A percentile compares a stretch with the other conserved stretches of the same genome.
These are phyloP conservation scores for Tenthredo notha DNA, from an alignment of 2,888 invertebrate genomes.

Conservation along the genomic window DNA sequence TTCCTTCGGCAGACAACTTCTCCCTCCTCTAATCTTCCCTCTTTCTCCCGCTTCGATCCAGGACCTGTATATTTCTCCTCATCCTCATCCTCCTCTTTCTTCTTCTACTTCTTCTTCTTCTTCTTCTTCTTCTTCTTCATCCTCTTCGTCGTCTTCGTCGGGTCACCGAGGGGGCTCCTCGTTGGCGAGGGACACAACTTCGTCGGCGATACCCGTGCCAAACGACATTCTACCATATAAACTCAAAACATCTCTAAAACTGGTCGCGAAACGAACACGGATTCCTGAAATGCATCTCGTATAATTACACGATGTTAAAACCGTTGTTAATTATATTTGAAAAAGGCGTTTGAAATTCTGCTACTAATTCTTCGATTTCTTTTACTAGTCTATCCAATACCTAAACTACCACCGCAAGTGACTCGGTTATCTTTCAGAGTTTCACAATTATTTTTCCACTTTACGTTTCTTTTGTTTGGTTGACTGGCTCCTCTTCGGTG, in stretches of 20 bases:
- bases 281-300: slow-evolving; percentile 51
- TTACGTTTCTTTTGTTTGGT: slow-evolving; percentile 40
- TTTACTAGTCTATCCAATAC: background rate
- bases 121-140: background rate
- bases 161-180: slow-evolving; percentile 46
- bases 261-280: slow-evolving; percentile 40
- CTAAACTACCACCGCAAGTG: background rate
- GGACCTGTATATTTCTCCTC: slow-evolving; percentile 32
- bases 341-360: background rate
- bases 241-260: slow-evolving; percentile 52
- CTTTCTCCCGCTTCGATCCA: slow-evolving; percentile 45
- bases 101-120: background rate
- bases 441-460: slow-evolving; percentile 38
- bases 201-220: slow-evolving; percentile 48
- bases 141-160: slow-evolving; percentile 40
- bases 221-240: slow-evolving; percentile 48
- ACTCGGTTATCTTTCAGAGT: slow-evolving; percentile 50
- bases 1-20: slow-evolving; percentile 54
- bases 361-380: slow-evolving; percentile 35
- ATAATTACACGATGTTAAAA: slow-evolving; percentile 50
- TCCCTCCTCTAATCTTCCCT: slow-evolving; percentile 45
- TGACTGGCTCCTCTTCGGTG: background rate
- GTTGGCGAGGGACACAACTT: slow-evolving; percentile 49
- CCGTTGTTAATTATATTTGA: slow-evolving; percentile 45
- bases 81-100: slow-evolving; percentile 23